These are phyloP conservation scores for Labrus mixtus DNA, from an alignment of 2,113 vertebrate genomes.

Conservation along the genomic window DNA sequence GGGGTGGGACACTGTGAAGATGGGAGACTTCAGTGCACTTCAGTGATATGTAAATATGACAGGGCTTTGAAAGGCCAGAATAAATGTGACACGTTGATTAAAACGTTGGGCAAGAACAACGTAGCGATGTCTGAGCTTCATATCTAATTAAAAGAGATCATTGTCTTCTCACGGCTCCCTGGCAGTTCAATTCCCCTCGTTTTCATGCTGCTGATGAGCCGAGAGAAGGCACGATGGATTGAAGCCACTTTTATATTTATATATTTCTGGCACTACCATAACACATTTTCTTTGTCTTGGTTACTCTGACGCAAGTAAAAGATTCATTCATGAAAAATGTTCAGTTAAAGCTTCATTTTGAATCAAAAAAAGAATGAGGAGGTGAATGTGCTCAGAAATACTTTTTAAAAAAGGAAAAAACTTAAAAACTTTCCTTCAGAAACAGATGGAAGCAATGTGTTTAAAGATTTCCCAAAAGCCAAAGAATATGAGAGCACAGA, in stretches of 20 bases:
- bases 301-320: conserved; percentile 44
- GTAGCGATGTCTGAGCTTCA: conserved; percentile 59
- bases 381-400: conserved; percentile 14
- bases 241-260: conserved; percentile 40
- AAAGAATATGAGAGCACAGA: not conserved
- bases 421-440: not conserved
- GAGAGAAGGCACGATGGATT: conserved; percentile 53
- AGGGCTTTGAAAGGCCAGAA: conserved; percentile 52
- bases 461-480: conserved; percentile 3
- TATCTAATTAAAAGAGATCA: conserved; percentile 81
- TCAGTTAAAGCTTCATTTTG: conserved; percentile 18
- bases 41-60: conserved; percentile 71
- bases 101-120: conserved; percentile 70
- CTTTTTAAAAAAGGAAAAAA: not conserved
- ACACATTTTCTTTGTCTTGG: conserved; percentile 36
- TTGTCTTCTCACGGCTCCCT: conserved; percentile 68
- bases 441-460: conserved; percentile 6
- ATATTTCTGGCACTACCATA: conserved; percentile 41
- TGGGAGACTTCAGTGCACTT: conserved; percentile 39
- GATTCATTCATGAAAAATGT: conserved; percentile 35
- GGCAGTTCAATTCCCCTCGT: conserved; percentile 70
- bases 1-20: conserved; percentile 9
- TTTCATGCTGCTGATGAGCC: conserved; percentile 61
- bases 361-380: conserved; percentile 14
- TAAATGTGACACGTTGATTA: conserved; percentile 79